Evolutionary conservation across 2,888 invertebrate genomes (phyloP), one percentile per base, ranked within the genome.

Genomic region (Elysia crispata): DNA sequence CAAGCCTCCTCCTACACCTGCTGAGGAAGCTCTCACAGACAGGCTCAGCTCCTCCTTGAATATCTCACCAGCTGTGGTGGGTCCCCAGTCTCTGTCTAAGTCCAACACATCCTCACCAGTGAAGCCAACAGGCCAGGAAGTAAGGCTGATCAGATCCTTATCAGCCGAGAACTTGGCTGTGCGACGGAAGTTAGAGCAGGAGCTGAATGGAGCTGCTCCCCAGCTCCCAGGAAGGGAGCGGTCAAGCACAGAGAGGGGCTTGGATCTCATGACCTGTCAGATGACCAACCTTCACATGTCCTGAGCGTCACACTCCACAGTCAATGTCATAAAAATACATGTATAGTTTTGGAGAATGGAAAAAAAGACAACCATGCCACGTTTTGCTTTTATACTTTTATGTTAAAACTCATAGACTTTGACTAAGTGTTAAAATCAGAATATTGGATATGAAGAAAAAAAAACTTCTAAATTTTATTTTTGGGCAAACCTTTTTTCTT

Each of bases 241-340:
- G 25, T 74, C 57, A 25, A 69, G 74, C n/a, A 41, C 66, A 25
- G 74, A 79, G 33, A 30, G 66, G 25, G 66, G 28, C 28, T 28
- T 79, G n/a, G 79, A 79, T 54, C 13, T 57, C 30, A 79, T 79
- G 79, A 74, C 79, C 62, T 79, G 66, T 28, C 79, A 79, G 74
- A 74, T 79, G 79, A 79, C 79, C n/a, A 75, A 79, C 33, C 74
- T 79, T 6, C 79, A 79, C 41, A 79, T 79, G 79, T 72, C 79
- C 13, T 79, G 41, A 74, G 31, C 31, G 57, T 76, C 20, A 20
- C 54, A n/a, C n/a, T n/a, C n/a, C n/a, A n/a, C n/a, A n/a, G n/a
- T n/a, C n/a, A n/a, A n/a, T n/a, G n/a, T n/a, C n/a, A n/a, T n/a
- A n/a, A 41, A 41, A 41, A 41, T 6, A 41, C 41, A 41, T n/a